A percentile compares a stretch with the other conserved stretches of the same genome.
phyloP scores from a whole-genome alignment of 2,113 vertebrate species.

The Toxotes jaculatrix region DNA sequence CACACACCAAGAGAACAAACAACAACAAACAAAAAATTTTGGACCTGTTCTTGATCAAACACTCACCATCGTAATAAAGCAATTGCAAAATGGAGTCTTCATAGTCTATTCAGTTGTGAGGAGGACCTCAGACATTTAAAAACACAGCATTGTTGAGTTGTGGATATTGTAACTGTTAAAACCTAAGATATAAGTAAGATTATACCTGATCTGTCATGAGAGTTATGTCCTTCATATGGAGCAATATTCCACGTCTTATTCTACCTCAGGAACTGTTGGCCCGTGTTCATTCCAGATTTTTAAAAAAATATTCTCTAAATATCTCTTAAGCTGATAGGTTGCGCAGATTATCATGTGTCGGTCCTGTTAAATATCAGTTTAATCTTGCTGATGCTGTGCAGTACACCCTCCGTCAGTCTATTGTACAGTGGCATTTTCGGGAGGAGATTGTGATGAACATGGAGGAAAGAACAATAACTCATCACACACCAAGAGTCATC shows the following conservation, averaged over 20 bases:
- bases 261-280: background rate
- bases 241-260: background rate
- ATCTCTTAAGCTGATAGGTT: background rate
- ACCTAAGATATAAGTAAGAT: background rate
- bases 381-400: slow-evolving; percentile 52
- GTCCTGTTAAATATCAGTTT: slow-evolving; percentile 38
- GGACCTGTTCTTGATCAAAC: slow-evolving; percentile 16
- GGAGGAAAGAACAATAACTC: slow-evolving; percentile 70
- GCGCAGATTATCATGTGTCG: slow-evolving; percentile 5
- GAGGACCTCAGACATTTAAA: slow-evolving; percentile 4
- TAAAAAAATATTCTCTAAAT: background rate
- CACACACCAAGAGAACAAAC: background rate
- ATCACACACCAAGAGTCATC: slow-evolving; percentile 55
- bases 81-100: slow-evolving; percentile 34
- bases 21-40: background rate
- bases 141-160: background rate
- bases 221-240: background rate
- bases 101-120: slow-evolving; percentile 28
- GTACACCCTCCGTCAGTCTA: slow-evolving; percentile 3
- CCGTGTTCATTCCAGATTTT: background rate
- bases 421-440: slow-evolving; percentile 47
- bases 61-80: slow-evolving; percentile 28
- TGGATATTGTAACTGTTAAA: background rate
- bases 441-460: slow-evolving; percentile 69
- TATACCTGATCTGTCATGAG: background rate